Evolutionary conservation across 1,140 invertebrate genomes (phyloP), one percentile per base, ranked within the genome.

Genomic region (Protaetia brevitarsis): DNA sequence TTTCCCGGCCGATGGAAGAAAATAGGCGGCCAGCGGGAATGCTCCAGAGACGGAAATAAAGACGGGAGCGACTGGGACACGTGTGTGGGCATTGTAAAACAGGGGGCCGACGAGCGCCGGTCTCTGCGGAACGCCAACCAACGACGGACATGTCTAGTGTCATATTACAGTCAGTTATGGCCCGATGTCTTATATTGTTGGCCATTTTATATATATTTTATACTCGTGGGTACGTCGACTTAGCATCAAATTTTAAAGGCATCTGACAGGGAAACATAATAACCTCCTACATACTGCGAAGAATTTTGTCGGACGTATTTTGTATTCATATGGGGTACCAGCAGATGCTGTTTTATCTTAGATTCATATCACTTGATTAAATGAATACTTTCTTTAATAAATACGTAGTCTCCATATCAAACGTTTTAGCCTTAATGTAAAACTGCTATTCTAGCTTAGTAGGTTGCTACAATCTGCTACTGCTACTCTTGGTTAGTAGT

Each of bases 151-250:
- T 72, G 69, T 73, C 66, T 61, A 68, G 70, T 73, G 72, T 73
- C 72, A 70, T 70, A 73, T 73, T 73, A 73, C 72, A 68, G 68
- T 73, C 70, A 70, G 64, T 72, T 73, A 73, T 71, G 68, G 72
- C 63, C 68, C 56, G 34, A 64, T 73, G 68, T 73, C 71, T 69
- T 72, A 67, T 68, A 63, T 67, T 67, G 68, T 70, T 66, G 63
- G 21, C 63, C 31, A 29, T 64, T 64, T 27, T 64, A 56, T 45
- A 51, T 64, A 29, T 64, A 29, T 59, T 29, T 31, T 28, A 59
- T 31, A 31, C 27, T 29, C 57, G 41, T 31, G 57, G 29, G 57
- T 30, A 11, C 27, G 27, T 59, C 57, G 27, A 29, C 11, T 59
- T 59, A 59, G 29, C 57, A 59, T 59, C 57, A 51, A 59, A 59